Percentiles rank a stretch among this genome's conserved stretches.
Evolutionary conservation across 2,113 vertebrate genomes (phyloP).

Genomic region (Phalacrocorax pelagicus): DNA sequence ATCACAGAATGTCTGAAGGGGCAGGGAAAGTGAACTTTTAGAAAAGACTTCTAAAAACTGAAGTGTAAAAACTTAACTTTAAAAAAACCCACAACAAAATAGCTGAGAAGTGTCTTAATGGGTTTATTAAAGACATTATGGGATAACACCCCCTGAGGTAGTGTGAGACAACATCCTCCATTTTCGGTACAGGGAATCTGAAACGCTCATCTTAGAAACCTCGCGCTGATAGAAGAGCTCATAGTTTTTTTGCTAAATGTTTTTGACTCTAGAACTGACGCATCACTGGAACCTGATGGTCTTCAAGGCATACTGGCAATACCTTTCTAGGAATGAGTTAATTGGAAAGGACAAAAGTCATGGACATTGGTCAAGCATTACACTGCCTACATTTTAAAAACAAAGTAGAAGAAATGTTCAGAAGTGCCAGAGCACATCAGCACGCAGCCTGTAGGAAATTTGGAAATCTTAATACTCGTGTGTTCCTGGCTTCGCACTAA

Average conservation of each 20-base stretch:
- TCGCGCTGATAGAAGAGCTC: background rate
- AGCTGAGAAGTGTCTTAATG: background rate
- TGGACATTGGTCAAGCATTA: background rate
- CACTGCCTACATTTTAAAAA: background rate
- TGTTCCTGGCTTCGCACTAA: background rate
- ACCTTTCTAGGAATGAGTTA: background rate
- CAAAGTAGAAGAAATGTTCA: background rate
- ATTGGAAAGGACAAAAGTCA: background rate
- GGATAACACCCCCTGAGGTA: background rate
- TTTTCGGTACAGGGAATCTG: background rate
- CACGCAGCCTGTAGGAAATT: background rate
- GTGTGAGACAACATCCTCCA: background rate
- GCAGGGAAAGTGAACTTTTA: background rate
- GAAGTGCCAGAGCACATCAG: background rate
- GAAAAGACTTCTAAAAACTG: background rate
- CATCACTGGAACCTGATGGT: background rate
- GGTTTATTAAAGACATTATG: background rate
- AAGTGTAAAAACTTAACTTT: background rate
- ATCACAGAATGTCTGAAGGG: background rate
- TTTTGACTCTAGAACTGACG: background rate
- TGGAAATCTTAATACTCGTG: rapidly evolving
- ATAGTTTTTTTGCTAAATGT: background rate
- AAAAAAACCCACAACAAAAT: background rate
- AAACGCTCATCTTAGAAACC: background rate
- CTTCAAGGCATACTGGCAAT: background rate